Evolutionary conservation across 2,888 invertebrate species (phyloP).

Genomic region (Caenorhabditis afra): DNA sequence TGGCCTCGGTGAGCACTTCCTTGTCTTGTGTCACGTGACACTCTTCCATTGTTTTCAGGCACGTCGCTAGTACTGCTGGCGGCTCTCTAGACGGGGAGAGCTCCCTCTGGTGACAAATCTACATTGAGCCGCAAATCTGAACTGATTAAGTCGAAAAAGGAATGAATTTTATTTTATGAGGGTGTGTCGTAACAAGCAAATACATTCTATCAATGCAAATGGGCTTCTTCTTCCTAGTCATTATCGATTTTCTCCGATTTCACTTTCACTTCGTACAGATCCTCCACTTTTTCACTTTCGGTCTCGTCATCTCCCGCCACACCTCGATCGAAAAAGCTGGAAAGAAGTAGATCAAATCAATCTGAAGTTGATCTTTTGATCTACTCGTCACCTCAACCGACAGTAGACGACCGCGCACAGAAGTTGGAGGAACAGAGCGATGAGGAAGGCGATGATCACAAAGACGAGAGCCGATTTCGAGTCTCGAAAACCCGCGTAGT

Average conservation of each 20-base stretch:
- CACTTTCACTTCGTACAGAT: not conserved
- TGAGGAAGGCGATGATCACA: not conserved
- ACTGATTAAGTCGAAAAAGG: too few species aligned
- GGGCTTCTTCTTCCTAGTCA: too few species aligned
- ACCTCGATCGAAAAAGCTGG: constrained; percentile 1
- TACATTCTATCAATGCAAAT: too few species aligned
- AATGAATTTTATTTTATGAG: too few species aligned
- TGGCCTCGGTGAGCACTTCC: too few species aligned
- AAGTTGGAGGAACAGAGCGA: not conserved
- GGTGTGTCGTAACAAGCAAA: too few species aligned
- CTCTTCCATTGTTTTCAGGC: too few species aligned
- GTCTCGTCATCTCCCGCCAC: not conserved
- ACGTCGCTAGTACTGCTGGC: too few species aligned
- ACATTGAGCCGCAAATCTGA: too few species aligned
- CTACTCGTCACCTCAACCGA: not conserved
- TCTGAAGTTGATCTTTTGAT: not conserved
- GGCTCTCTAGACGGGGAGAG: too few species aligned
- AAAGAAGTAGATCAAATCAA: not conserved
- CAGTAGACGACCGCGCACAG: not conserved
- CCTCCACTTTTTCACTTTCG: not conserved
- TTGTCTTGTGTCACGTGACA: too few species aligned
- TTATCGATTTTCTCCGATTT: not conserved
- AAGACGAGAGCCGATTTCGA: not conserved
- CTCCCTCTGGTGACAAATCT: too few species aligned
- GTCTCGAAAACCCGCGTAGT: not conserved